Conservation (phyloP, 53 echinoderm and acorn worm species). For the Holothuria scabra region DNA sequence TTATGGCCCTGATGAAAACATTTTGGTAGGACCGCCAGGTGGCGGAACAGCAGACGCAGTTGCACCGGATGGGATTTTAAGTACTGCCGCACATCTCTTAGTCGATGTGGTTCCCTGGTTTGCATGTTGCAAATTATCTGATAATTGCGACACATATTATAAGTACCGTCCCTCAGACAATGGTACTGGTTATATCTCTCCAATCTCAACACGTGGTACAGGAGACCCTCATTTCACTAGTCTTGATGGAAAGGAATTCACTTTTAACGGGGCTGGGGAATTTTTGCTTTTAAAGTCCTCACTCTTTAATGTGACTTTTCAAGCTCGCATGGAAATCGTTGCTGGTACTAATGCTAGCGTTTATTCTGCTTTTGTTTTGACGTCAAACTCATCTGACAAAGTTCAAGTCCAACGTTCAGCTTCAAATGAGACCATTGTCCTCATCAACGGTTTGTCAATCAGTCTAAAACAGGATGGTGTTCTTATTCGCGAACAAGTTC, state of each 20-base stretch:
- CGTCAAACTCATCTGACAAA: constrained; percentile 55
- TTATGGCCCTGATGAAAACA: constrained; percentile 55
- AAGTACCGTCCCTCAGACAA: constrained; percentile 63
- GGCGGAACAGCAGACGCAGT: constrained; percentile 65
- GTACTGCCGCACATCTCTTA: constrained; percentile 14
- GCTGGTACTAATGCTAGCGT: constrained; percentile 56
- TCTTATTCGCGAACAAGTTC: constrained; percentile 29
- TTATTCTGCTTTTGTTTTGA: constrained; percentile 61
- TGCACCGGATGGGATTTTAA: constrained; percentile 29
- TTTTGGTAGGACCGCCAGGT: constrained; percentile 59
- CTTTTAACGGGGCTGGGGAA: constrained; percentile 73
- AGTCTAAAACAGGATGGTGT: constrained; percentile 9
- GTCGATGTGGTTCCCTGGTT: constrained; percentile 60
- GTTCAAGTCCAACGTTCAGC: constrained; percentile 59
- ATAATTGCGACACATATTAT: constrained; percentile 60
- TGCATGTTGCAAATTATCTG: constrained; percentile 49
- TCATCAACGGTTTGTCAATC: constrained; percentile 51
- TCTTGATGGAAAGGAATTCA: constrained; percentile 58
- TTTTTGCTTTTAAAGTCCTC: constrained; percentile 60
- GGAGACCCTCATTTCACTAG: constrained; percentile 70
- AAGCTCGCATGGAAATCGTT: constrained; percentile 66
- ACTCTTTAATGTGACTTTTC: constrained; percentile 57
- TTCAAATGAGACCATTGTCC: constrained; percentile 49
- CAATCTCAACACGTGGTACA: constrained; percentile 51
- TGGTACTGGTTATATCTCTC: constrained; percentile 57